These are phyloP conservation scores for Reticulitermes lucifugus DNA, from an alignment of 2,888 invertebrate genomes.

Conservation along the genomic window DNA sequence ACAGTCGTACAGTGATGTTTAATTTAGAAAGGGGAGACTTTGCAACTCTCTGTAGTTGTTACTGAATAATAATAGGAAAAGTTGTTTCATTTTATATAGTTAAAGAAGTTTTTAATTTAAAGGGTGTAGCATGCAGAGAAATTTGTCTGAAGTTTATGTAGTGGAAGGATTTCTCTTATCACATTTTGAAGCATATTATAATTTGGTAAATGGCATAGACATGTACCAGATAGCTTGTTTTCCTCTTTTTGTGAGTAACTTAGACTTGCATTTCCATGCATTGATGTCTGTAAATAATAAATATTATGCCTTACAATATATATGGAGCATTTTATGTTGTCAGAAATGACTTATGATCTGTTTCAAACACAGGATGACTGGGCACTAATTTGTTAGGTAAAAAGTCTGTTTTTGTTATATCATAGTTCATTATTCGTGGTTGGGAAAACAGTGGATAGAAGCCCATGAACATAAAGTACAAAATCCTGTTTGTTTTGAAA, in stretches of 20 bases:
- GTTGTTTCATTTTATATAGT: conserved; percentile 31
- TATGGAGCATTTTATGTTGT: conserved; percentile 45
- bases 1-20: too few species aligned
- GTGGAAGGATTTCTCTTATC: conserved; percentile 31
- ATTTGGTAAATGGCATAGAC: conserved; percentile 28
- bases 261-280: conserved; percentile 13
- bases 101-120: conserved; percentile 14
- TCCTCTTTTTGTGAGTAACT: not conserved
- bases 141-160: conserved; percentile 35
- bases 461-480: conserved; percentile 23
- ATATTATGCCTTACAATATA: conserved; percentile 45
- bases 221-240: not conserved
- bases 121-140: conserved; percentile 24
- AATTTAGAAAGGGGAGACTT: not conserved
- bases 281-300: conserved; percentile 47
- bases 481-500: conserved; percentile 26
- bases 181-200: conserved; percentile 13
- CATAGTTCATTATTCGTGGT: not conserved
- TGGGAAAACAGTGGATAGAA: not conserved
- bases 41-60: conserved; percentile 13
- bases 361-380: not conserved
- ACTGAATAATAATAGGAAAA: not conserved
- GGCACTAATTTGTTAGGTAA: not conserved
- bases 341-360: not conserved
- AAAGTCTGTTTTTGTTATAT: conserved; percentile 13